Evolutionary conservation across 1,140 invertebrate genomes (phyloP), one percentile per base, ranked within the genome.

Genomic region (Choristoneura fumiferana): DNA sequence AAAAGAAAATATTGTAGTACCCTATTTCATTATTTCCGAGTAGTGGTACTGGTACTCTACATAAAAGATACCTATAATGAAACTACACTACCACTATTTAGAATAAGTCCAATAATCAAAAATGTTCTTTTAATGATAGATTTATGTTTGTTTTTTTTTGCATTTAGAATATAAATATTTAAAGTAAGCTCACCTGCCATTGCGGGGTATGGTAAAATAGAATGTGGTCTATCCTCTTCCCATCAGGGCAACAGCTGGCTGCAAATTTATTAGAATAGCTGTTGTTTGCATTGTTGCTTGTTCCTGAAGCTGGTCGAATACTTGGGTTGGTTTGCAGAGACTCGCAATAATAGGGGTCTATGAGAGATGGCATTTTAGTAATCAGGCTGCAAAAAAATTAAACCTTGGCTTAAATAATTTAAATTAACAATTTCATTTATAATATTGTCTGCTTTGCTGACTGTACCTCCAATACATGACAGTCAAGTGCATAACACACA

Each of bases 221-320:
- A 62, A 98, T 95, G 81, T 98, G 96, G 90, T 99, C 98, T 63
- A 99, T 96, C 57, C 97, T 92, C 75, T 96, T 96, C 17, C 97
- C 97, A 52, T 93, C 83, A 2, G 95, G 94, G 66, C 91, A 88
- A 5, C 87, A 85, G 43, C 89, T 90, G 8, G 92, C 84, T 22
- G 90, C 62, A 39, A 87, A 89, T 4, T 77, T 60, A 29, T 91
- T 81, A 1, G 96, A 95, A 77, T 98, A 98, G 66, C 93, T 95
- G 81, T 99, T 99, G 45, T 93, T 92, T 33, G 93, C 91, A 81
- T 93, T 93, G 71, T 97, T 95, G 84, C 94, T 95, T 29, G 98
- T 98, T 37, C 94, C 93, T 37, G 63, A 57, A 0, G 72, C 40
- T 54, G 78, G 77, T 1, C 39, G 33, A 18, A 76, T 58, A 0